Evolutionary conservation across 2,113 vertebrate species (phyloP).

Genomic region (Okapia johnstoni): DNA sequence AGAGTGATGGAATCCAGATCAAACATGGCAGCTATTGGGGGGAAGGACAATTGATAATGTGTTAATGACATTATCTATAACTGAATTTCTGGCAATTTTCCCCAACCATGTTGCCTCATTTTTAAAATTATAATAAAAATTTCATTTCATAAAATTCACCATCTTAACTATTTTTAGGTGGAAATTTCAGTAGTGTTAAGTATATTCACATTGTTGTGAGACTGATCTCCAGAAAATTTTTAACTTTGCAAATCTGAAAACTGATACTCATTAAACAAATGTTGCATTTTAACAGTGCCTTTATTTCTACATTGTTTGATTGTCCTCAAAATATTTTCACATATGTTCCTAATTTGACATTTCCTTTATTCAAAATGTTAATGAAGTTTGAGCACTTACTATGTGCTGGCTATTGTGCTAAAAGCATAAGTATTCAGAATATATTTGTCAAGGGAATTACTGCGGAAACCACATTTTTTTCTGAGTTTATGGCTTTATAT

Average conservation of each 20-base stretch:
- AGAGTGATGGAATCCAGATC: background rate
- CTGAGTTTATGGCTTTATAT: background rate
- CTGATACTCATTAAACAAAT: background rate
- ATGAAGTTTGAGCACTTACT: background rate
- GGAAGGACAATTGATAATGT: background rate
- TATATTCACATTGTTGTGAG: background rate
- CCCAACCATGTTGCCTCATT: background rate
- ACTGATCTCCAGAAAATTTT: background rate
- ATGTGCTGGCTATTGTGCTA: background rate
- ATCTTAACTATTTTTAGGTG: background rate
- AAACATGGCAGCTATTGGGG: background rate
- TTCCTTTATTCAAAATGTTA: background rate
- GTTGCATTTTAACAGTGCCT: background rate
- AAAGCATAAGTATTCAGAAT: background rate
- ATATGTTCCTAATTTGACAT: background rate
- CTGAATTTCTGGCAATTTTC: background rate
- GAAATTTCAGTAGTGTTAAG: background rate
- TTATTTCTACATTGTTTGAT: background rate
- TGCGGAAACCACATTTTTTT: background rate
- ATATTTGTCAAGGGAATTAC: background rate
- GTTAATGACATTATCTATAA: background rate
- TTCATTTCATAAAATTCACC: background rate
- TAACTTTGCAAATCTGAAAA: background rate
- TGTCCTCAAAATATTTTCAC: background rate
- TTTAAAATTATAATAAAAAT: background rate